Evolutionary conservation across 2,888 invertebrate genomes (phyloP).

Genomic region (Standfussiana lucernea): DNA sequence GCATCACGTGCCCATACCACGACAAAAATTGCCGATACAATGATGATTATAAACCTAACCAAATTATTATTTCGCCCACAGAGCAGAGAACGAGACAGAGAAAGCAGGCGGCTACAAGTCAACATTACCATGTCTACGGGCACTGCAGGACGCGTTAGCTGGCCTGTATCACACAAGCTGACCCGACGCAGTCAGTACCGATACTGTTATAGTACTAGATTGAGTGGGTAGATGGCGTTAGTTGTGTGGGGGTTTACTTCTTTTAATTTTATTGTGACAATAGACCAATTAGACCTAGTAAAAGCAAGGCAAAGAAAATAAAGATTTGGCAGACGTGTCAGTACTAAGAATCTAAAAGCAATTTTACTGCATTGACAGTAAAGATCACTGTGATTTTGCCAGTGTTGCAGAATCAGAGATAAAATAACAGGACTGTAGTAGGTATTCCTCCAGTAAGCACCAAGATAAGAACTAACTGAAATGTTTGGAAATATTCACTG

Average conservation of each 20-base stretch:
- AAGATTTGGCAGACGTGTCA: not conserved
- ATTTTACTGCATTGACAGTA: not conserved
- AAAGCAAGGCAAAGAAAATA: not conserved
- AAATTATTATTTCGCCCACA: constrained; percentile 67
- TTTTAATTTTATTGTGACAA: not conserved
- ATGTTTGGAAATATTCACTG: not conserved
- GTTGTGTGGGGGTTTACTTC: not conserved
- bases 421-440: not conserved
- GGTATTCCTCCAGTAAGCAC: not conserved
- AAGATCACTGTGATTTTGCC: too few relatives aligned
- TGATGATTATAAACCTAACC: not conserved
- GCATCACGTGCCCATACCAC: too few relatives aligned
- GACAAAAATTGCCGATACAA: not conserved
- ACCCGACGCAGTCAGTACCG: constrained; percentile 68
- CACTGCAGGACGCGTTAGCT: constrained; percentile 96
- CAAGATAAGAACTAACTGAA: not conserved
- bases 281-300: not conserved
- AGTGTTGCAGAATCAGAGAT: not conserved
- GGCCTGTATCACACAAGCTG: constrained; percentile 92
- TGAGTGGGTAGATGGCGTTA: constrained; percentile 66
- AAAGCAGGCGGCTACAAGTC: constrained; percentile 97
- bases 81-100: constrained; percentile 93
- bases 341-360: too few relatives aligned
- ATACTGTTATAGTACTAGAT: constrained; percentile 76
- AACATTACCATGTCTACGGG: constrained; percentile 95